Evolutionary conservation across 2,113 vertebrate species (phyloP).

Genomic region (Menidia beryllina): DNA sequence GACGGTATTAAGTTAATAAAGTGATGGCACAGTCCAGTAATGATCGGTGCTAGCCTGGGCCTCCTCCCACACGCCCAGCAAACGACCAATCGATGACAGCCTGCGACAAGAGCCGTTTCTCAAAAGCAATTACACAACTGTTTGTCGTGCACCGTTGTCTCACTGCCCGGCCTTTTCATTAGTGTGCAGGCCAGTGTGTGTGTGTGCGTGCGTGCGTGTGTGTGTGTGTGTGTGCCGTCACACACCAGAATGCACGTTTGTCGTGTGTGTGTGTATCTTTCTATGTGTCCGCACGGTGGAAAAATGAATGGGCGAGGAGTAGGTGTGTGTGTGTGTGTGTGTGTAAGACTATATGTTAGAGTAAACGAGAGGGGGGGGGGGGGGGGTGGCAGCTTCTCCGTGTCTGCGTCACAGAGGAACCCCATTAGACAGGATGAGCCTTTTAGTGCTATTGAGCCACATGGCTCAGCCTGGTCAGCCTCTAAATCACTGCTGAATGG

Average conservation of each 20-base stretch:
- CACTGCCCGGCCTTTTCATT: slow-evolving; percentile 72
- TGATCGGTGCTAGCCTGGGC: slow-evolving; percentile 47
- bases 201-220: slow-evolving; percentile 10
- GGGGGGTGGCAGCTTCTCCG: slow-evolving; percentile 51
- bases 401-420: slow-evolving; percentile 78
- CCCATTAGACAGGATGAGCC: slow-evolving; percentile 81
- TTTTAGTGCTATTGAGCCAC: slow-evolving; percentile 82
- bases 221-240: not conserved
- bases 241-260: not conserved
- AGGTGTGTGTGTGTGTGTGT: slow-evolving; percentile 53
- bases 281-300: slow-evolving; percentile 22
- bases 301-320: slow-evolving; percentile 37
- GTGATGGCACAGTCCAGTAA: slow-evolving; percentile 62
- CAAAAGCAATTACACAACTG: slow-evolving; percentile 77
- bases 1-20: slow-evolving; percentile 64
- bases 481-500: slow-evolving; percentile 75
- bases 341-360: slow-evolving; percentile 53
- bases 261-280: slow-evolving; percentile 16
- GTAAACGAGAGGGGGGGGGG: slow-evolving; percentile 45
- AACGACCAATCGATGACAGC: slow-evolving; percentile 72
- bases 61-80: slow-evolving; percentile 67
- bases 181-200: slow-evolving; percentile 30
- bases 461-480: slow-evolving; percentile 62
- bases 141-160: slow-evolving; percentile 62
- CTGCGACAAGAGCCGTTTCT: slow-evolving; percentile 63